Base-by-base conservation (phyloP, 2,113 vertebrate genomes). In the Coregonus clupeaformis region DNA sequence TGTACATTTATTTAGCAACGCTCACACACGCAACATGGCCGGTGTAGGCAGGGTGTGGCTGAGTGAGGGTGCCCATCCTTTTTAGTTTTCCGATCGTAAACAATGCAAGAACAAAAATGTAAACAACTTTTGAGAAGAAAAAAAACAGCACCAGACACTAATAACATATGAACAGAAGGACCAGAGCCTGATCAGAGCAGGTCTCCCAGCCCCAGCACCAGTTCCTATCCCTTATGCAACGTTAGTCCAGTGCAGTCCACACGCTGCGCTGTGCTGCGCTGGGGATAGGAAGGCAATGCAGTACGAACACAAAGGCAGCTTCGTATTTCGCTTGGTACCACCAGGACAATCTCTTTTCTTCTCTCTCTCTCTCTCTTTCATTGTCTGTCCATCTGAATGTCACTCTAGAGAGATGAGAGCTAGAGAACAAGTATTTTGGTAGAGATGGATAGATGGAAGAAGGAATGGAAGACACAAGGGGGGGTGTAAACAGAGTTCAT, bases 101-200 rank as follows among this genome's bases (percentile, higher is more conserved):
- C 77, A 77, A 42, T 30, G 57, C 4, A 84, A 88, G 78, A 73
- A 60, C 74, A 82, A 87, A 84, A 86, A 90, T 91, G 90, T 91
- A 91, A 92, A 92, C 90, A 89, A 87, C 83, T 79, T 66, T 77
- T 75, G 78, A 82, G 75, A 86, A 57, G 68, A 86, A 65, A 29
- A 71, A 69, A 66, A 86, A 91, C 82, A 92, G 92, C 92, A 94
- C 92, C 91, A 91, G 88, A 93, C 90, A 92, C 84, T 86, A 86
- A 91, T 77, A 74, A 86, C 49, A 88, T 83, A 89, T 86, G 14
- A 80, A 87, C 86, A 88, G 80, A 90, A 88, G 85, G 89, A 86
- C 80, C 82, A 85, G 81, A 83, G 86, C 87, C 52, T 69, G 81
- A 86, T 80, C 79, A 87, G 75, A 66, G 57, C 70, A 76, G 88